Conservation (phyloP, 2,888 invertebrate species). For the Drosophila histrio region DNA sequence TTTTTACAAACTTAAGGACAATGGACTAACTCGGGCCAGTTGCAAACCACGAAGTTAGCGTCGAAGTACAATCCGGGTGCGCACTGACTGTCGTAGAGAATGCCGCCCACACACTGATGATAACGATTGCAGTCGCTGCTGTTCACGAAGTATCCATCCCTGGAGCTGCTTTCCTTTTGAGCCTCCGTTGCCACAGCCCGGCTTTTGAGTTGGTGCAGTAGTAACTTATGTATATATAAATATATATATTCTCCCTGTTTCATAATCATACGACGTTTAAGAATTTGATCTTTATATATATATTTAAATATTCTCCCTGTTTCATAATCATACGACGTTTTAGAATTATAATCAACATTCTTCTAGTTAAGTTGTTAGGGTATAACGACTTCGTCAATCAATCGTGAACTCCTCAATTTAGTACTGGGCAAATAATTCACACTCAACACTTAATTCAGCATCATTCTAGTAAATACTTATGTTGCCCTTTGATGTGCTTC, state of each 20-base stretch:
- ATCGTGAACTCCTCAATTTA: background rate
- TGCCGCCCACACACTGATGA: slow-evolving; percentile 86
- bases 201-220: slow-evolving; percentile 12
- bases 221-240: no score
- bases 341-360: no score
- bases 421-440: slow-evolving; percentile 9
- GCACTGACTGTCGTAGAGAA: slow-evolving; percentile 86
- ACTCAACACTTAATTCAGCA: slow-evolving; percentile 7
- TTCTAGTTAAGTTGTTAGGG: background rate
- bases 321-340: no score
- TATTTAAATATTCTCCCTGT: no score
- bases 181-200: slow-evolving; percentile 15
- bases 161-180: slow-evolving; percentile 33
- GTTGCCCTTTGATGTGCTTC: slow-evolving; percentile 17
- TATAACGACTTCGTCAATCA: background rate
- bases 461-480: background rate
- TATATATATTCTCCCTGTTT: no score
- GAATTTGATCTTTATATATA: no score
- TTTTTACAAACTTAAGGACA: slow-evolving; percentile 23
- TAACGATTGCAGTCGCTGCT: slow-evolving; percentile 89
- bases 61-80: slow-evolving; percentile 71
- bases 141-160: slow-evolving; percentile 85
- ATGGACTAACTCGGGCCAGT: slow-evolving; percentile 15
- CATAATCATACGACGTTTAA: no score
- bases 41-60: background rate